A percentile compares a stretch with the other conserved stretches of the same genome.
Evolutionary conservation across 2,113 vertebrate species (phyloP).

Genomic region (Nanorana parkeri): DNA sequence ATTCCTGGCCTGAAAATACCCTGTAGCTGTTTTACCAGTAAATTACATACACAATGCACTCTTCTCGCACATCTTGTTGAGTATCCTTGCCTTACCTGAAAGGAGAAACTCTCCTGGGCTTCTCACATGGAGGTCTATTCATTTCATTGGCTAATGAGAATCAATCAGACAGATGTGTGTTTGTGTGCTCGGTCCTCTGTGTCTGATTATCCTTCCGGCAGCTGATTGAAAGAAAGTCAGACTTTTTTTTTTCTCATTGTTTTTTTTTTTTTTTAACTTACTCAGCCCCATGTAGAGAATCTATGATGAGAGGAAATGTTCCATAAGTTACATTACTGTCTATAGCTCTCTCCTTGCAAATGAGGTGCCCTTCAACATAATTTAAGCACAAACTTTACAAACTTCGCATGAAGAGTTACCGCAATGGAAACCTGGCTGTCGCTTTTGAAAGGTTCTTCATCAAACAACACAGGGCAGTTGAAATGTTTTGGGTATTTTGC

Average conservation of each 20-base stretch:
- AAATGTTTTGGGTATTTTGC: no score
- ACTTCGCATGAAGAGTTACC: background rate
- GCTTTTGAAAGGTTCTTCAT: no score
- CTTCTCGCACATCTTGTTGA: slow-evolving; percentile 1
- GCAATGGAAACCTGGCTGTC: no score
- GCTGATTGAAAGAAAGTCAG: slow-evolving; percentile 50
- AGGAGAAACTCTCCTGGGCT: slow-evolving; percentile 28
- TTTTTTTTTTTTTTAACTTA: slow-evolving; percentile 4
- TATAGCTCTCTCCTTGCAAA: background rate
- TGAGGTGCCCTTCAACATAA: slow-evolving; percentile 10
- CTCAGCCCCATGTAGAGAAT: slow-evolving; percentile 21
- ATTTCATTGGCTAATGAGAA: slow-evolving; percentile 56
- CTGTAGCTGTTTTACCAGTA: background rate
- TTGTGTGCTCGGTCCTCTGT: slow-evolving; percentile 34
- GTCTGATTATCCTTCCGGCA: slow-evolving; percentile 55
- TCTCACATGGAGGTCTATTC: slow-evolving; percentile 41
- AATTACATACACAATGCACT: slow-evolving; percentile 19
- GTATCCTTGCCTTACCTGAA: slow-evolving; percentile 34
- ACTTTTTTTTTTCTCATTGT: background rate
- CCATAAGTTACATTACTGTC: slow-evolving; percentile 17
- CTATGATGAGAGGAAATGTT: slow-evolving; percentile 17
- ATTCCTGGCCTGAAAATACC: slow-evolving; percentile 2
- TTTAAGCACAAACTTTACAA: slow-evolving; percentile 11
- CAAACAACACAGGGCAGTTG: no score
- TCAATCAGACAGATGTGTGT: slow-evolving; percentile 53